Evolutionary conservation across 2,888 invertebrate species (phyloP), one percentile per base, ranked within the genome.

Genomic region (Limnephilus rhombicus): DNA sequence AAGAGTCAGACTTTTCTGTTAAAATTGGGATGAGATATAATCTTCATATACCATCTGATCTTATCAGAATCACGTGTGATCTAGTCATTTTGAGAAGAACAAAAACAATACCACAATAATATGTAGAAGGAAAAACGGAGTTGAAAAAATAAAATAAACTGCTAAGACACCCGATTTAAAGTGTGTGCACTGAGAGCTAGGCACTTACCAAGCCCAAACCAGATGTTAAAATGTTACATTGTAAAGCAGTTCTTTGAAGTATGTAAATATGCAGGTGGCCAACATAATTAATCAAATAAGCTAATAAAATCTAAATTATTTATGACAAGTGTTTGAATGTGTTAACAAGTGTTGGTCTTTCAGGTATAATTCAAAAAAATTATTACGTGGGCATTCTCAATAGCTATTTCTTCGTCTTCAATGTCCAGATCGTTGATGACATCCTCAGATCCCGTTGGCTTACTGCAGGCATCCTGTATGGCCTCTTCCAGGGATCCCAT

Each of bases 401-500:
- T 96, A 68, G 97, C 96, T 31, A 97, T 91, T 94, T 98, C 98
- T 94, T 99, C 98, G 92, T 98, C 98, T 93, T 98, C 98, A 93
- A 99, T 98, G 94, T 99, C 99, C 94, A 99, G 96, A 95, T 99
- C 99, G 95, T 99, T 99, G 2, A 99, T 96, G 0, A 99, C 98
- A 94, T 98, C 98, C 18, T 98, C 98, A 24, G 98, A 96, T 91
- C 98, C 97, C 88, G 97, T 97, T 0, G 99, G 99, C 91, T 98
- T 97, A 90, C 97, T 97, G 94, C 97, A 97, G 0, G 98, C 98
- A 94, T 98, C 98, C 83, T 98, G 98, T 94, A 99, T 99, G 91
- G 98, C 99, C 94, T 99, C 98, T 95, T 99, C 99, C 3, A 98
- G 96, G 0, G 99, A 99, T 0, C 99, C 99, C 97, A 99, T 99